phyloP scores from a whole-genome alignment of 2,888 invertebrate species.

The Biston betularia region DNA sequence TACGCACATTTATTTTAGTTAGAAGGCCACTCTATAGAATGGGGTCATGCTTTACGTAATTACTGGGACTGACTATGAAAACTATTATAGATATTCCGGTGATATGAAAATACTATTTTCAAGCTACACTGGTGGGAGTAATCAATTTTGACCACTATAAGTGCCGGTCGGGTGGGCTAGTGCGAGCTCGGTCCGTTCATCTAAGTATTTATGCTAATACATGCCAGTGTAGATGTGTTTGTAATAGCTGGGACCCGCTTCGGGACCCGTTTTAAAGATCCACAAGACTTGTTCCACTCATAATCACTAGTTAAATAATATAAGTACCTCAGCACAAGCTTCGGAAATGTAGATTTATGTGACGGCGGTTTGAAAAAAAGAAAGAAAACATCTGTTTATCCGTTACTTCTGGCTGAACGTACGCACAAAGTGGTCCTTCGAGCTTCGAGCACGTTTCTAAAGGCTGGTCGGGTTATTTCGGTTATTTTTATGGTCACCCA shows the following conservation, averaged over 20 bases:
- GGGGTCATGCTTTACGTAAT: conserved; percentile 54
- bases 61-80: conserved; percentile 45
- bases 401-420: conserved; percentile 40
- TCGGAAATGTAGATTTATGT: conserved; percentile 37
- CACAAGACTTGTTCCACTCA: conserved; percentile 30
- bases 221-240: conserved; percentile 37
- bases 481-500: background rate
- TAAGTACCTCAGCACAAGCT: conserved; percentile 24
- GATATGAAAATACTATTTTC: conserved; percentile 39
- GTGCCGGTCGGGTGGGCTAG: conserved; percentile 23
- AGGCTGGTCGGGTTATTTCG: background rate
- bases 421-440: conserved; percentile 30
- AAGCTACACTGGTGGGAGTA: conserved; percentile 17
- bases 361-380: conserved; percentile 37
- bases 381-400: conserved; percentile 36
- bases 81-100: conserved; percentile 38
- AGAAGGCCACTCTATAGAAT: conserved; percentile 50
- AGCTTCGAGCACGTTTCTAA: conserved; percentile 37
- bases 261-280: conserved; percentile 44
- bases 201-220: conserved; percentile 45
- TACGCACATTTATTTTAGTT: conserved; percentile 51
- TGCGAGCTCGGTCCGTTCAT: conserved; percentile 27
- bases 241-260: conserved; percentile 41
- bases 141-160: conserved; percentile 34
- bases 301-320: conserved; percentile 37